Conservation (phyloP, 2,797 vertebrate genomes). For the Austrolebias charrua region DNA sequence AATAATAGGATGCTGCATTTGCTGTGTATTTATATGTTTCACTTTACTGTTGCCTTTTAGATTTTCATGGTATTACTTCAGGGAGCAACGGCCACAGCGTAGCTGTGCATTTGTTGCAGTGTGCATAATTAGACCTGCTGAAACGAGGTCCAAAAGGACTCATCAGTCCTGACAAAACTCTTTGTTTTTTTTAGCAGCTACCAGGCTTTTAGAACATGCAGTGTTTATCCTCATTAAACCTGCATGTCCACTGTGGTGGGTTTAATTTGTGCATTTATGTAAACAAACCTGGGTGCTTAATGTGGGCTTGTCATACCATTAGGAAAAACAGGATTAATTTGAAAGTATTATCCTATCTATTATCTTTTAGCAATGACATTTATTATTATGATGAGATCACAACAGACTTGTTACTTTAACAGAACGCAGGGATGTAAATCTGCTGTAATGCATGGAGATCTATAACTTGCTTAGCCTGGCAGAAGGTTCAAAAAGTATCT, state of each 20-base stretch:
- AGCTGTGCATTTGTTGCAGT: constrained; percentile 59
- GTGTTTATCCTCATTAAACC: constrained; percentile 69
- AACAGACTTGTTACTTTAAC: constrained; percentile 21
- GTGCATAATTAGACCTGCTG: constrained; percentile 55
- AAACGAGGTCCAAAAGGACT: constrained; percentile 59
- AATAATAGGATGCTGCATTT: constrained; percentile 49
- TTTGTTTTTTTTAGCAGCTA: constrained; percentile 51
- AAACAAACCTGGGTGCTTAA: constrained; percentile 65
- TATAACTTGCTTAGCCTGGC: background rate
- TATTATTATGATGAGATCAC: constrained; percentile 33
- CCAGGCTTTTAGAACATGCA: constrained; percentile 47
- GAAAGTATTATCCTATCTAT: constrained; percentile 53
- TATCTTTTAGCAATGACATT: constrained; percentile 40
- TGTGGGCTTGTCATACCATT: constrained; percentile 50
- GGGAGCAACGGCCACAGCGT: constrained; percentile 60
- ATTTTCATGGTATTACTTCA: constrained; percentile 53
- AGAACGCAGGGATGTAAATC: constrained; percentile 18
- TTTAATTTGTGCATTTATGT: constrained; percentile 69
- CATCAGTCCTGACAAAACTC: constrained; percentile 66
- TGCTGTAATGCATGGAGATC: constrained; percentile 7
- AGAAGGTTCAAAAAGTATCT: background rate
- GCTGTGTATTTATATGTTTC: constrained; percentile 54
- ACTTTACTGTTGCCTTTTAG: constrained; percentile 62
- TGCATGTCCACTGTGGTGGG: constrained; percentile 51
- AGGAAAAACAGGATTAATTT: constrained; percentile 49